Percentiles rank a stretch among this genome's conserved stretches.
phyloP scores from a whole-genome alignment of 2,888 invertebrate species.

The Schizotus pectinicornis region DNA sequence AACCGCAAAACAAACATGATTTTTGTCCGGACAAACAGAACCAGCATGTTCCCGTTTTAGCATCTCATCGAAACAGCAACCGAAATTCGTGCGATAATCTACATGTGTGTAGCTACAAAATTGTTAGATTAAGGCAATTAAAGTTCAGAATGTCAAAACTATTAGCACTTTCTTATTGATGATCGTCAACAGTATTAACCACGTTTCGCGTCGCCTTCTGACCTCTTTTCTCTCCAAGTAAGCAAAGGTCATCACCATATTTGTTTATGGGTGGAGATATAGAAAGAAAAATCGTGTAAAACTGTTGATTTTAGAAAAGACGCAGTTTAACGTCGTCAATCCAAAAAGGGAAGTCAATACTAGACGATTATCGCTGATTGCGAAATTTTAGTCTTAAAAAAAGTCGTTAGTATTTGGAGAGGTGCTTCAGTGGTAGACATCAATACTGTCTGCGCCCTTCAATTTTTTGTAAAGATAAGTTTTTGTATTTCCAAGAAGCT shows the following conservation, averaged over 20 bases:
- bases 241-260: constrained; percentile 14
- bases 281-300: no score
- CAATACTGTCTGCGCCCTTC: background rate
- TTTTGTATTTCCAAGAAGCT: background rate
- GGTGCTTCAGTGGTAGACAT: background rate
- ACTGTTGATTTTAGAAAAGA: no score
- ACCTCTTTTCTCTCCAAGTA: constrained; percentile 21
- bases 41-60: background rate
- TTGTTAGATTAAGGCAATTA: constrained; percentile 5
- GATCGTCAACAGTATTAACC: constrained; percentile 21
- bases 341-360: no score
- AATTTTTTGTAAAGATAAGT: constrained; percentile 7
- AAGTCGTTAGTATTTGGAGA: background rate
- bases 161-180: constrained; percentile 22
- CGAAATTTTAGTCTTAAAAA: no score
- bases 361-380: no score
- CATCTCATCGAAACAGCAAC: background rate
- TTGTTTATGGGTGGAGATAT: no score
- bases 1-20: constrained; percentile 10
- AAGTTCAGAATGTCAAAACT: constrained; percentile 24
- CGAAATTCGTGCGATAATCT: background rate
- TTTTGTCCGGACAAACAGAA: background rate
- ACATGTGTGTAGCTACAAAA: background rate
- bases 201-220: constrained; percentile 21
- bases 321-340: no score